Evolutionary conservation across 2,797 vertebrate species (phyloP).

Genomic region (Anguilla anguilla): DNA sequence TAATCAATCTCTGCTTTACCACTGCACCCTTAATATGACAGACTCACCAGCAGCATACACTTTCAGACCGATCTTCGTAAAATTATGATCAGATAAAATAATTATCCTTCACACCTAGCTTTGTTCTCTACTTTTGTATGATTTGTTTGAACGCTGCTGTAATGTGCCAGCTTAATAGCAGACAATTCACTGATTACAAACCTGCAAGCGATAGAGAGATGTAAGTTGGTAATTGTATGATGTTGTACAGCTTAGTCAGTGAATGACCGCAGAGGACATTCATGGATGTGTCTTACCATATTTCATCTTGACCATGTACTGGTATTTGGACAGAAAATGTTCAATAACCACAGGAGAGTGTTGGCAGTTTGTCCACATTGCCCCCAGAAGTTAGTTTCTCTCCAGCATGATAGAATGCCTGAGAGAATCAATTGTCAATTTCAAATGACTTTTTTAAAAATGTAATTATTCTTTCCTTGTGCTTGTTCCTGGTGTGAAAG

Average conservation of each 20-base stretch:
- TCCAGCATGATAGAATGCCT: too few relatives aligned
- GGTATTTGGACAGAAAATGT: slow-evolving; percentile 49
- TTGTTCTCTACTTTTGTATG: slow-evolving; percentile 31
- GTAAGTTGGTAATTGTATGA: slow-evolving; percentile 68
- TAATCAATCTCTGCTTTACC: slow-evolving; percentile 6
- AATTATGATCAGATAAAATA: slow-evolving; percentile 38
- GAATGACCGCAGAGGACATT: too few relatives aligned
- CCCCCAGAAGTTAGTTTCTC: slow-evolving; percentile 68
- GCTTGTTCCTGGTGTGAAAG: slow-evolving; percentile 63
- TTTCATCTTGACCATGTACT: slow-evolving; percentile 63
- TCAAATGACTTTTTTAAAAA: slow-evolving; percentile 53
- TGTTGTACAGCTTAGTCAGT: slow-evolving; percentile 75
- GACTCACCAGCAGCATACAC: too few relatives aligned
- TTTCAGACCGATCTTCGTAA: neutral
- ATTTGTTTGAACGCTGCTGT: slow-evolving; percentile 12
- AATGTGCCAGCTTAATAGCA: slow-evolving; percentile 39
- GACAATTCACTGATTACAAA: slow-evolving; percentile 53
- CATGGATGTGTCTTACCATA: slow-evolving; percentile 64
- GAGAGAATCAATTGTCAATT: too few relatives aligned
- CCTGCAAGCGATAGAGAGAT: slow-evolving; percentile 57
- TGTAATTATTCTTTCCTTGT: too few relatives aligned
- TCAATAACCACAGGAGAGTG: slow-evolving; percentile 72
- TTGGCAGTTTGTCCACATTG: slow-evolving; percentile 70
- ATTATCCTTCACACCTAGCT: slow-evolving; percentile 10
- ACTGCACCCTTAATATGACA: neutral